Conservation (phyloP, 2,888 invertebrate species). For the Oxytorus armatus region DNA sequence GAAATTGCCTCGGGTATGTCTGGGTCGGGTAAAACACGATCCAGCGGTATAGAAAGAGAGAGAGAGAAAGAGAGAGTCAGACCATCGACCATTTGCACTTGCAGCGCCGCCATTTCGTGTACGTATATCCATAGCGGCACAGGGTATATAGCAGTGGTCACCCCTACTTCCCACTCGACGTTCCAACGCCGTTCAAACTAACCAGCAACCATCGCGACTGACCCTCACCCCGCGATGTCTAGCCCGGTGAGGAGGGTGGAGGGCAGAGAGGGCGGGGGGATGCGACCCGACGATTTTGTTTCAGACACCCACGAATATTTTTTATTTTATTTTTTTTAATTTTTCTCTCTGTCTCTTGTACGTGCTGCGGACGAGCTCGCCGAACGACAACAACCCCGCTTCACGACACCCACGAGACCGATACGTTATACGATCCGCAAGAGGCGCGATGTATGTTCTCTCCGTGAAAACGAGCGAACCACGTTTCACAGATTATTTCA, state of each 20-base stretch:
- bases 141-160: constrained; percentile 1
- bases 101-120: constrained; percentile 17
- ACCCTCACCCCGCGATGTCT: constrained; percentile 48
- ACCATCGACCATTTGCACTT: constrained; percentile 46
- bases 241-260: not conserved
- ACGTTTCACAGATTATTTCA: constrained; percentile 40
- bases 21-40: constrained; percentile 53
- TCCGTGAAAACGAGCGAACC: constrained; percentile 33
- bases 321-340: no score
- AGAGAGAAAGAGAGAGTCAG: constrained; percentile 41
- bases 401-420: constrained; percentile 61
- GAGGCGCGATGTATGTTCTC: constrained; percentile 3
- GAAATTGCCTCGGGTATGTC: constrained; percentile 54
- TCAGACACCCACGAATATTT: constrained; percentile 47
- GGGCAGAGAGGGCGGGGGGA: constrained; percentile 16
- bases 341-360: constrained; percentile 24
- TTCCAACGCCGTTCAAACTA: constrained; percentile 51
- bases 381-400: constrained; percentile 58
- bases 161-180: constrained; percentile 45
- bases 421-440: constrained; percentile 56
- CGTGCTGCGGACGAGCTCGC: constrained; percentile 28
- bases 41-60: constrained; percentile 36
- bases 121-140: not conserved
- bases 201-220: constrained; percentile 60
- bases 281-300: constrained; percentile 63